A percentile compares a stretch with the other conserved stretches of the same genome.
These are phyloP conservation scores for Perizoma flavofasciatum DNA, from an alignment of 2,888 invertebrate genomes.

Conservation along the genomic window DNA sequence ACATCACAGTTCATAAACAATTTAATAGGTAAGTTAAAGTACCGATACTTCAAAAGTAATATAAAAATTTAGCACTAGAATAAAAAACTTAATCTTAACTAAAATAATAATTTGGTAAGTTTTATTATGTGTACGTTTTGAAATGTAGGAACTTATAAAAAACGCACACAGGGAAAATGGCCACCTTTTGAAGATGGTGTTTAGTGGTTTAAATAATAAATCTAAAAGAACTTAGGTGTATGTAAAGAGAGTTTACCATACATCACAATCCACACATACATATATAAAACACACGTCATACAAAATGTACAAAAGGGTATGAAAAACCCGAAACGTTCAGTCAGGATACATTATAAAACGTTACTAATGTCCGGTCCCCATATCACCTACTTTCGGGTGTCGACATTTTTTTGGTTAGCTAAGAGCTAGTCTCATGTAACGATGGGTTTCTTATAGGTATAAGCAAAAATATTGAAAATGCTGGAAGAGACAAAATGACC, in stretches of 20 bases:
- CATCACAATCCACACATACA: constrained; percentile 51
- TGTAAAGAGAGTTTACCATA: constrained; percentile 44
- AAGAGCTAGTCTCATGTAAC: no score
- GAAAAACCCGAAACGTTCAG: constrained; percentile 61
- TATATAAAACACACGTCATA: constrained; percentile 52
- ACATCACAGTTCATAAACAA: constrained; percentile 84
- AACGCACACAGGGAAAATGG: constrained; percentile 52
- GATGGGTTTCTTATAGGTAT: no score
- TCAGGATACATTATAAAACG: constrained; percentile 62
- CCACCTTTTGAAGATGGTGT: constrained; percentile 64
- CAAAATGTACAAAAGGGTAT: constrained; percentile 66
- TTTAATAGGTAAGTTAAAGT: constrained; percentile 73
- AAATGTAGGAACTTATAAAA: constrained; percentile 77
- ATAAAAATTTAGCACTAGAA: constrained; percentile 56
- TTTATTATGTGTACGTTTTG: constrained; percentile 61
- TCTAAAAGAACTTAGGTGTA: constrained; percentile 36
- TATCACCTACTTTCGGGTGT: constrained; percentile 16
- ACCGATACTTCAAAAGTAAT: constrained; percentile 73
- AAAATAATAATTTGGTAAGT: constrained; percentile 78
- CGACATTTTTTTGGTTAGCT: no score
- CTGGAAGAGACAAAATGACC: no score
- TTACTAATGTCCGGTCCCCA: constrained; percentile 46
- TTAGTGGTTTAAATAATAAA: constrained; percentile 31
- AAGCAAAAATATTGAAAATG: no score
- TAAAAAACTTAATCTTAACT: constrained; percentile 63